Percentiles rank a stretch among this genome's conserved stretches.
Conservation (phyloP, 1,140 invertebrate genomes). For the Bombyx mori region DNA sequence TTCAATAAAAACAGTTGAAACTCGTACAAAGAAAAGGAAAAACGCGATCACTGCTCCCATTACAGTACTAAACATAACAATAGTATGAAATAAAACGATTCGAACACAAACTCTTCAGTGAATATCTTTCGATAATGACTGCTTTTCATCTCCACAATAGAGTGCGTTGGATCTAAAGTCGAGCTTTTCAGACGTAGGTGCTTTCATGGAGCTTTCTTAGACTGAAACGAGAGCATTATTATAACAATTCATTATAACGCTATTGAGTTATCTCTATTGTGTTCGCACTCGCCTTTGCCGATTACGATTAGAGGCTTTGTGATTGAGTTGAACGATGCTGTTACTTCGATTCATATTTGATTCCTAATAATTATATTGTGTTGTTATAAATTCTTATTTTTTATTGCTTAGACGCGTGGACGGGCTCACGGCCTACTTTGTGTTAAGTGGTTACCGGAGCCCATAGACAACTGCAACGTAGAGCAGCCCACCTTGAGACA, state of each 20-base stretch:
- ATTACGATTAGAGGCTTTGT: too few species aligned
- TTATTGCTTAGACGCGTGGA: too few species aligned
- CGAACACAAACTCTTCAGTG: slow-evolving; percentile 14
- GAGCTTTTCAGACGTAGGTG: slow-evolving; percentile 39
- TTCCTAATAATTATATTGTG: too few species aligned
- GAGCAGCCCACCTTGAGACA: too few species aligned
- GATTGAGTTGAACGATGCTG: too few species aligned
- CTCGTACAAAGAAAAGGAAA: background rate
- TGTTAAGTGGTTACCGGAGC: too few species aligned
- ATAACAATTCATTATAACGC: slow-evolving; percentile 52
- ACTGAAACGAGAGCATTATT: slow-evolving; percentile 38
- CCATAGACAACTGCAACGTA: too few species aligned
- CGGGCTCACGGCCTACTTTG: too few species aligned
- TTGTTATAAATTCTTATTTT: too few species aligned
- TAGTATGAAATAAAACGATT: slow-evolving; percentile 11
- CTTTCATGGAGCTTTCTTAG: slow-evolving; percentile 39
- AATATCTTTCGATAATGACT: slow-evolving; percentile 39
- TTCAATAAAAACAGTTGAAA: too few species aligned
- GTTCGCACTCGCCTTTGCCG: slow-evolving; percentile 1
- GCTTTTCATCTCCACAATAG: slow-evolving; percentile 44
- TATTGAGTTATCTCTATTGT: slow-evolving; percentile 44
- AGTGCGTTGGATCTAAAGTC: slow-evolving; percentile 38
- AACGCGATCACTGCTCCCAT: background rate
- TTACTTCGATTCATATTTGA: too few species aligned
- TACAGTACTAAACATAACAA: background rate